These are phyloP conservation scores for Lordiphosa clarofinis DNA, from an alignment of 1,140 invertebrate species.

Conservation along the genomic window DNA sequence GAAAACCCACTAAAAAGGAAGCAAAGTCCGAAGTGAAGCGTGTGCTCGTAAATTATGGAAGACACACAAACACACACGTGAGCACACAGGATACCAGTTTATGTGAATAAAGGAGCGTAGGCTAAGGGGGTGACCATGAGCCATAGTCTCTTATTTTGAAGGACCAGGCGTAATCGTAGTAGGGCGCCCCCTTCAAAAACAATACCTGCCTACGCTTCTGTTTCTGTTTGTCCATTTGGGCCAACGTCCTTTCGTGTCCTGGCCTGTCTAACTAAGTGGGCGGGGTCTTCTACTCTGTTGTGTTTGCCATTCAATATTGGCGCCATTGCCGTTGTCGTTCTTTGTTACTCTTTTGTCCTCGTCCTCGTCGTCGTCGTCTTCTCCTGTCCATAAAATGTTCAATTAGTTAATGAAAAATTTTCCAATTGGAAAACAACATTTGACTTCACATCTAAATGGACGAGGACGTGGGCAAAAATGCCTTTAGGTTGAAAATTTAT, in stretches of 20 bases:
- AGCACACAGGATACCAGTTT: conserved; percentile 20
- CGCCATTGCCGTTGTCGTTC: conserved; percentile 45
- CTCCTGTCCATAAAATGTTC: conserved; percentile 67
- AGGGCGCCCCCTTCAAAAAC: too few relatives aligned
- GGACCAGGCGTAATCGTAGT: too few relatives aligned
- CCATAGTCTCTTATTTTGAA: too few relatives aligned
- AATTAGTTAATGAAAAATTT: conserved; percentile 78
- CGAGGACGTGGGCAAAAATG: conserved; percentile 23
- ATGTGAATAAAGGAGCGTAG: conserved; percentile 2
- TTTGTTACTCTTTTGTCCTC: conserved; percentile 18
- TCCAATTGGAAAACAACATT: conserved; percentile 74
- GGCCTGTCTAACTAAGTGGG: conserved; percentile 3
- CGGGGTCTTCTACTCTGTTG: conserved; percentile 8
- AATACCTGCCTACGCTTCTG: background rate
- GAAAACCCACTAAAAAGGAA: conserved; percentile 30
- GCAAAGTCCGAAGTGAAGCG: conserved; percentile 55
- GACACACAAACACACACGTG: conserved; percentile 13
- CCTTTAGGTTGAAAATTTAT: conserved; percentile 67
- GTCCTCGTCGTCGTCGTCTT: background rate
- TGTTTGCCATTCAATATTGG: conserved; percentile 68
- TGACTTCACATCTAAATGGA: conserved; percentile 53
- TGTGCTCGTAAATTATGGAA: conserved; percentile 72
- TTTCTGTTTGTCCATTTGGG: conserved; percentile 62
- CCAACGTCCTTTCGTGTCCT: conserved; percentile 65
- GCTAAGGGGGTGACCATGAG: too few relatives aligned